Conservation (phyloP, 2,113 vertebrate genomes). For the Perognathus longimembris region DNA sequence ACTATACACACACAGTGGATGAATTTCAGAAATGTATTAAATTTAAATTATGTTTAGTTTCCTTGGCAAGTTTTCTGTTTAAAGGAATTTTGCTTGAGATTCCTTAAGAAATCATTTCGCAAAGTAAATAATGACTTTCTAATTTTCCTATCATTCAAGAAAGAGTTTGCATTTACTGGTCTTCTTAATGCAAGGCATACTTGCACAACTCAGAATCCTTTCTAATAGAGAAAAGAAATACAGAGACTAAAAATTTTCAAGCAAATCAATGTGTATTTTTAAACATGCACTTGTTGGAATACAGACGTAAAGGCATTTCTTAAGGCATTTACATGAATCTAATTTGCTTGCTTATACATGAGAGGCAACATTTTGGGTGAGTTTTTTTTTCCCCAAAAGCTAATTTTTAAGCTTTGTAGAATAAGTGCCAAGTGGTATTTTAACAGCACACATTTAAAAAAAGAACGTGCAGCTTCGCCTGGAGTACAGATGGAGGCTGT, state of each 20-base stretch:
- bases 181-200: constrained; percentile 45
- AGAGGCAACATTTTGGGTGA: constrained; percentile 78
- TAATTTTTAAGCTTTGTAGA: constrained; percentile 80
- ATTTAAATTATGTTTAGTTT: constrained; percentile 59
- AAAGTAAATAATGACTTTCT: constrained; percentile 39
- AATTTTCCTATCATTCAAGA: constrained; percentile 34
- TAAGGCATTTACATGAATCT: constrained; percentile 76
- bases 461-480: constrained; percentile 77
- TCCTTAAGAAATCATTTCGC: constrained; percentile 52
- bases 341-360: constrained; percentile 70
- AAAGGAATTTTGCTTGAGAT: constrained; percentile 51
- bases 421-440: constrained; percentile 81
- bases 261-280: constrained; percentile 70
- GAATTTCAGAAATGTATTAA: constrained; percentile 62
- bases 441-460: constrained; percentile 82
- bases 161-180: constrained; percentile 29
- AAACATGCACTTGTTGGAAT: constrained; percentile 73
- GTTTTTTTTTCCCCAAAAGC: constrained; percentile 69
- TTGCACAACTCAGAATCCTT: constrained; percentile 59
- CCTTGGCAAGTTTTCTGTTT: constrained; percentile 1
- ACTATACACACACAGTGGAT: constrained; percentile 13
- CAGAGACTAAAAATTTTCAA: constrained; percentile 64
- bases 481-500: constrained; percentile 78
- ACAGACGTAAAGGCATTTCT: constrained; percentile 72
- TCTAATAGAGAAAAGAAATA: constrained; percentile 64